These are phyloP conservation scores for Brachionus koreanus DNA, from an alignment of 1,140 invertebrate genomes.

Conservation along the genomic window DNA sequence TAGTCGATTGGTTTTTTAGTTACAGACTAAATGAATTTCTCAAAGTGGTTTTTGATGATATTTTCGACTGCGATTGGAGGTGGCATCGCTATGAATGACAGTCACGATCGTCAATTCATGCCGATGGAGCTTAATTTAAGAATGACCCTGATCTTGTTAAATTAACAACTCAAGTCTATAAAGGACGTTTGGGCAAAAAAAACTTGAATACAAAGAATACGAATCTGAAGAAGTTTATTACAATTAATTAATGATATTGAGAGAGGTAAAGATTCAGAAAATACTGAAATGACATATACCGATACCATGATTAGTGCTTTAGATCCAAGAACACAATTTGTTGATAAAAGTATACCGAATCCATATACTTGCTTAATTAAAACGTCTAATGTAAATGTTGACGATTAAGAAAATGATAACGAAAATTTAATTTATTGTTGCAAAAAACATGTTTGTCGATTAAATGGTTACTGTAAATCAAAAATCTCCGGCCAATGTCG, in stretches of 20 bases:
- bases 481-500: background rate
- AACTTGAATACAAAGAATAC: background rate
- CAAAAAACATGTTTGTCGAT: background rate
- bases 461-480: background rate
- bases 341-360: background rate
- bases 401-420: background rate
- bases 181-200: background rate
- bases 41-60: background rate
- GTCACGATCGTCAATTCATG: background rate
- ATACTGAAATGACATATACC: background rate
- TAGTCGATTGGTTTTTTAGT: conserved; percentile 6
- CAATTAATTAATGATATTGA: background rate
- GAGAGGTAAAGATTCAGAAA: background rate
- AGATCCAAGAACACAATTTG: background rate
- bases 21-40: background rate
- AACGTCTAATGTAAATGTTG: background rate
- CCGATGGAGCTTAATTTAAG: background rate
- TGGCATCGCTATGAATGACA: background rate
- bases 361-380: background rate
- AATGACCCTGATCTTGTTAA: background rate
- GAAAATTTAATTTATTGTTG: background rate
- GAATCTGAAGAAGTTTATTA: background rate
- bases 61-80: background rate
- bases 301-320: background rate
- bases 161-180: background rate